Evolutionary conservation across 2,113 vertebrate genomes (phyloP).

Genomic region (Nerophis ophidion): DNA sequence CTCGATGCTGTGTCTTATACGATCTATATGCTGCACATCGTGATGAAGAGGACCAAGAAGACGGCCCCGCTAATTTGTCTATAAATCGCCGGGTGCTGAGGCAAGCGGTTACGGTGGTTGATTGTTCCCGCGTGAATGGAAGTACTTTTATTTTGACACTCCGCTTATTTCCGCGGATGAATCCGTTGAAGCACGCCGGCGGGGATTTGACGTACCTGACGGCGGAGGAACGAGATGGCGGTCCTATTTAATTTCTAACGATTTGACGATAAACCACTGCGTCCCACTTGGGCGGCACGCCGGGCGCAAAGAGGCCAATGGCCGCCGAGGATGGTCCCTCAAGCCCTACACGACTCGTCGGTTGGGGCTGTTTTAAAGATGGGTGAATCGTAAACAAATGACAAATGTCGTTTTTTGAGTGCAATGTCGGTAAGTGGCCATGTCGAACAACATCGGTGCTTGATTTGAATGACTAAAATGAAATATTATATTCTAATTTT

Average conservation of each 20-base stretch:
- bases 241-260: background rate
- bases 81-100: too few relatives aligned
- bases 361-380: background rate
- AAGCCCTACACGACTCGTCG: conserved; percentile 22
- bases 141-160: conserved; percentile 14
- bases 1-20: too few relatives aligned
- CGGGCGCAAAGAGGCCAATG: background rate
- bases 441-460: too few relatives aligned
- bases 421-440: background rate
- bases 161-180: conserved; percentile 1
- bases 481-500: background rate
- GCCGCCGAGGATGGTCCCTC: background rate
- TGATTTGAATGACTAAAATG: background rate
- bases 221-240: conserved; percentile 6
- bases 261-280: background rate
- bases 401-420: background rate
- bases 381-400: background rate
- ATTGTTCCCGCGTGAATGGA: background rate
- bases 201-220: background rate
- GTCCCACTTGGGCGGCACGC: background rate
- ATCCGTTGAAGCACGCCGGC: background rate
- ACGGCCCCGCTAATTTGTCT: too few relatives aligned
- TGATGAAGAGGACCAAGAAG: too few relatives aligned
- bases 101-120: too few relatives aligned
- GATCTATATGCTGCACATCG: too few relatives aligned